Evolutionary conservation across 2,888 invertebrate species (phyloP).

Genomic region (Pseudoips prasinana): DNA sequence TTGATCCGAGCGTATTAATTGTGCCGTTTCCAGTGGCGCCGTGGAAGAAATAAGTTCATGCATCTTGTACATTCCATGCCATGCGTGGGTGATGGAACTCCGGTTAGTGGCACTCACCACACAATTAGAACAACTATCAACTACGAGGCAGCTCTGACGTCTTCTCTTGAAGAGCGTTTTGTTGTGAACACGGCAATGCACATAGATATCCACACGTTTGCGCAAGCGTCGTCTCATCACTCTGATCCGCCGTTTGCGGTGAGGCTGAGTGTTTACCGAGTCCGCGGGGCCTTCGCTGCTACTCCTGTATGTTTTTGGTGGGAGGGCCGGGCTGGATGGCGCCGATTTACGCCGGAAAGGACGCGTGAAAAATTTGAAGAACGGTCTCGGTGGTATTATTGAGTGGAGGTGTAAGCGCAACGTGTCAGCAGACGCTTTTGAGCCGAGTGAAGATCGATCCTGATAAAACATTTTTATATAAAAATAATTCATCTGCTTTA

Average conservation of each 20-base stretch:
- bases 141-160: slow-evolving; percentile 48
- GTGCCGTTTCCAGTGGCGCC: slow-evolving; percentile 36
- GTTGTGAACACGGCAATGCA: slow-evolving; percentile 67
- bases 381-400: slow-evolving; percentile 79
- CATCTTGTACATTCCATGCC: slow-evolving; percentile 53
- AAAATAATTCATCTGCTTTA: too few relatives aligned
- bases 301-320: slow-evolving; percentile 76
- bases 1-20: slow-evolving; percentile 25
- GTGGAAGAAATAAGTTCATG: slow-evolving; percentile 48
- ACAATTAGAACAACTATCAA: slow-evolving; percentile 64
- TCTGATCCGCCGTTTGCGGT: slow-evolving; percentile 59
- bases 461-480: slow-evolving; percentile 45
- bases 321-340: slow-evolving; percentile 84
- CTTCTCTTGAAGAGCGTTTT: slow-evolving; percentile 51
- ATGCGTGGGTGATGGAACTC: slow-evolving; percentile 42
- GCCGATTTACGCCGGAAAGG: slow-evolving; percentile 87
- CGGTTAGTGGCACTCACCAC: slow-evolving; percentile 78
- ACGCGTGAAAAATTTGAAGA: slow-evolving; percentile 84
- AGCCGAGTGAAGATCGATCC: slow-evolving; percentile 80
- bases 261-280: slow-evolving; percentile 66
- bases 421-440: slow-evolving; percentile 73
- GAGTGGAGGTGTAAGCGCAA: slow-evolving; percentile 81
- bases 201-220: slow-evolving; percentile 73
- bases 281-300: slow-evolving; percentile 77
- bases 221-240: slow-evolving; percentile 64